phyloP scores from a whole-genome alignment of 64 coral and sea anemone genomes.

The Porites australiensis region DNA sequence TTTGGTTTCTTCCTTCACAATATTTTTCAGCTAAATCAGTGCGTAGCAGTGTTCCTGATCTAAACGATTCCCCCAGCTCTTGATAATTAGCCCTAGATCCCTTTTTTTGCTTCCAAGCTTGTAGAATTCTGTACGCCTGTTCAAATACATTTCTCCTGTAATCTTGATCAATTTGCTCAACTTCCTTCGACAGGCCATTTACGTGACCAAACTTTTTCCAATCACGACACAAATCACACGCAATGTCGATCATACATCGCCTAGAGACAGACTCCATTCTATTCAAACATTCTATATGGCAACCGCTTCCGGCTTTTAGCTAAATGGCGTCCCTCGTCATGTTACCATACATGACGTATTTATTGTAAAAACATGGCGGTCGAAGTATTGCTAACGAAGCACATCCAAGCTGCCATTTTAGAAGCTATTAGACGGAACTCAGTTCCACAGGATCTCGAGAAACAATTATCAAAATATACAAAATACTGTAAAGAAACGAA shows the following conservation, averaged over 20 bases:
- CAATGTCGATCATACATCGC: slow-evolving; percentile 17
- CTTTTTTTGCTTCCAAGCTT: neutral
- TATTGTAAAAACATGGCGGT: slow-evolving; percentile 6
- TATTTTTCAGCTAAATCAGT: slow-evolving; percentile 28
- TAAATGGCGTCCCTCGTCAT: neutral
- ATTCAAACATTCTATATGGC: neutral
- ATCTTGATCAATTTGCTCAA: neutral
- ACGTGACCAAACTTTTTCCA: slow-evolving; percentile 34
- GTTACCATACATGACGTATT: neutral
- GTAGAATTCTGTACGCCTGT: slow-evolving; percentile 33
- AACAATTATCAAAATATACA: slow-evolving; percentile 24
- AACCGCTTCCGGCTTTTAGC: neutral
- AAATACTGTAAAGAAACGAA: neutral
- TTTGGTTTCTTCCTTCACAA: neutral
- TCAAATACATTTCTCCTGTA: neutral
- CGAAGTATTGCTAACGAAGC: slow-evolving; percentile 27
- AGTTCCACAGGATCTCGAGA: slow-evolving; percentile 11
- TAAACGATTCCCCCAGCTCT: neutral
- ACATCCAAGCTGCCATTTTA: slow-evolving; percentile 41
- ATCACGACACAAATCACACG: neutral
- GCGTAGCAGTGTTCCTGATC: neutral
- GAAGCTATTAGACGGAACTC: slow-evolving; percentile 5
- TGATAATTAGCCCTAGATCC: slow-evolving; percentile 20
- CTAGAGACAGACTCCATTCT: neutral
- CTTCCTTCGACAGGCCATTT: neutral